Evolutionary conservation across 1,140 invertebrate genomes (phyloP), one percentile per base, ranked within the genome.

Genomic region (Colletes gigas): DNA sequence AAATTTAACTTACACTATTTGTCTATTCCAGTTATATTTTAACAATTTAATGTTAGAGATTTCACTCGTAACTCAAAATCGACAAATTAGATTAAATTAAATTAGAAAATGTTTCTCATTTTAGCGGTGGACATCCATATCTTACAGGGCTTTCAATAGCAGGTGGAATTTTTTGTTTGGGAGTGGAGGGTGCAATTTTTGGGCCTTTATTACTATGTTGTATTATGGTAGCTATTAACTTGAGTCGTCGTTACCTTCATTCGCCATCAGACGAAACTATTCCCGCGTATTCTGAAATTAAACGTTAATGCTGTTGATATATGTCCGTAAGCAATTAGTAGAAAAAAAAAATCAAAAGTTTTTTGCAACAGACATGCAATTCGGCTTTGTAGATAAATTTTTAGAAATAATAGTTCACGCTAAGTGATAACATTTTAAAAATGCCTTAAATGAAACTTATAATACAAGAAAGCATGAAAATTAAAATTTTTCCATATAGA

Each of bases 91-190:
- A 15, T 50, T 3, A 19, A 52, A 19, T 1, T 78, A 50, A 19
- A 15, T 4, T 19, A 67, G 19, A 41, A 47, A 69, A 39, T 39
- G 39, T 82, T 67, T 79, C 39, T 81, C 57, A n/a, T 73, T 83
- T 73, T 93, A 98, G 97, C 76, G 97, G 97, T 14, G 98, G 98
- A 41, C 99, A 99, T 95, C 99, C 99, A 0, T 99, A 99, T 94
- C 95, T 99, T 47, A 99, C 99, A n/a, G 99, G 98, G 50, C 93
- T 99, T 52, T 97, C 98, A 0, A 98, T 99, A 87, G 98, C 98
- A 12, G 99, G 99, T n/a, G 99, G 99, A 55, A 98, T 99, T 83
- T 99, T 99, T 91, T 99, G 98, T 94, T 94, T 99, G 73, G 99
- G 99, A 0, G 95, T 98, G 62, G 98, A 99, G 94, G 99, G 99